Conservation (phyloP, 2,113 vertebrate species). For the Xenopus laevis region DNA sequence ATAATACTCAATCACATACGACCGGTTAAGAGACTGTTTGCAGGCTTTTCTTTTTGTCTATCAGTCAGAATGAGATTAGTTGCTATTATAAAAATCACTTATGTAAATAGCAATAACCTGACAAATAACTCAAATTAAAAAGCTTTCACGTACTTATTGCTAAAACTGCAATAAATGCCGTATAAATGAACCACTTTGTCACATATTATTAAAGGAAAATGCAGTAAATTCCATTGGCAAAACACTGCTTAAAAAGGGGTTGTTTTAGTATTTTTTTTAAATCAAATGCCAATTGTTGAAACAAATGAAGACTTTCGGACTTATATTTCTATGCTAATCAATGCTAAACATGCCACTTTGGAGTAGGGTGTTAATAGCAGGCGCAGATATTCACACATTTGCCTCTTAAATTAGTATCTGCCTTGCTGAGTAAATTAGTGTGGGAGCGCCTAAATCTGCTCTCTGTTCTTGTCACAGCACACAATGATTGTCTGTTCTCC, state of each 20-base stretch:
- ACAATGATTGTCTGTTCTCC: conserved; percentile 30
- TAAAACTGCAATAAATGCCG: not conserved
- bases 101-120: not conserved
- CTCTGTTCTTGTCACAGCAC: conserved; percentile 13
- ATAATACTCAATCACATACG: no score
- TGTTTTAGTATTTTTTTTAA: not conserved
- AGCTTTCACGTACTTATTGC: not conserved
- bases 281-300: conserved; percentile 14
- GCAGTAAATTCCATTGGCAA: not conserved
- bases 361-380: conserved; percentile 3
- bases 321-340: conserved; percentile 17
- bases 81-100: not conserved
- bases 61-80: not conserved
- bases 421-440: conserved; percentile 4
- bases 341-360: conserved; percentile 10
- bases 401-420: conserved; percentile 22
- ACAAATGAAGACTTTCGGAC: conserved; percentile 4
- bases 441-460: conserved; percentile 11
- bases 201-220: not conserved
- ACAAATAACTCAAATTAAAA: conserved; percentile 1
- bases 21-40: no score
- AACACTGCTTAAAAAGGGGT: not conserved
- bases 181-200: not conserved
- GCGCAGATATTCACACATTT: conserved; percentile 10
- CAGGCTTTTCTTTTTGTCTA: no score